Conservation (phyloP, 2,797 vertebrate genomes). For the Gephyroberyx darwinii region DNA sequence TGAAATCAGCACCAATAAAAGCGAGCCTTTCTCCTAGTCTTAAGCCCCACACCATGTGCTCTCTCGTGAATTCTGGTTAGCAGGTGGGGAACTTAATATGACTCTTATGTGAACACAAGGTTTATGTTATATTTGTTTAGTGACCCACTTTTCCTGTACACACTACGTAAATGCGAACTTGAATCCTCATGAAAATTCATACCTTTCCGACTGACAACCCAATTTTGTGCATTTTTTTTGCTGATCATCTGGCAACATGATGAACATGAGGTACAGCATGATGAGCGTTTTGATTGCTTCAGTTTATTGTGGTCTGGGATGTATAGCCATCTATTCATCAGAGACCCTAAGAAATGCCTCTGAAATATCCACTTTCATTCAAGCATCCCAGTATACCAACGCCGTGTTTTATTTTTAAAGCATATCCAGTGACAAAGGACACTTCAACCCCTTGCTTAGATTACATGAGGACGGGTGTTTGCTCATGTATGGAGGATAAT, state of each 20-base stretch:
- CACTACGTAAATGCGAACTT: neutral
- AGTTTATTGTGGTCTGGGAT: conserved; percentile 60
- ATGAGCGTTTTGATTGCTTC: conserved; percentile 48
- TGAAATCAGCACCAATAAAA: conserved; percentile 63
- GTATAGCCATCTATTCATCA: conserved; percentile 69
- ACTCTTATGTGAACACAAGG: conserved; percentile 9
- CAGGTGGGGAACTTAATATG: conserved; percentile 13
- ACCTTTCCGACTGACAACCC: too few relatives aligned
- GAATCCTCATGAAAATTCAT: neutral
- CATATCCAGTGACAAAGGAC: conserved; percentile 87
- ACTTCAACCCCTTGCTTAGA: conserved; percentile 86
- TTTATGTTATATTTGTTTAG: conserved; percentile 26
- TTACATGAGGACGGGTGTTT: conserved; percentile 87
- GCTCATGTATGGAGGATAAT: conserved; percentile 80
- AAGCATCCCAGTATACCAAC: conserved; percentile 78
- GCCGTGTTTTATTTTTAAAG: conserved; percentile 91
- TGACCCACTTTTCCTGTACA: neutral
- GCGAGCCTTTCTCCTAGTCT: conserved; percentile 17
- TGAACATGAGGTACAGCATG: conserved; percentile 28
- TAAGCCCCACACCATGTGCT: conserved; percentile 26
- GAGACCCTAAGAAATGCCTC: conserved; percentile 74
- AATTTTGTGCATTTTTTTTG: conserved; percentile 13
- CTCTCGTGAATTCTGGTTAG: conserved; percentile 17
- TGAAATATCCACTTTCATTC: conserved; percentile 80
- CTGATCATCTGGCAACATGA: conserved; percentile 9